phyloP scores from a whole-genome alignment of 2,113 vertebrate genomes.

The Hemibagrus wyckioides region DNA sequence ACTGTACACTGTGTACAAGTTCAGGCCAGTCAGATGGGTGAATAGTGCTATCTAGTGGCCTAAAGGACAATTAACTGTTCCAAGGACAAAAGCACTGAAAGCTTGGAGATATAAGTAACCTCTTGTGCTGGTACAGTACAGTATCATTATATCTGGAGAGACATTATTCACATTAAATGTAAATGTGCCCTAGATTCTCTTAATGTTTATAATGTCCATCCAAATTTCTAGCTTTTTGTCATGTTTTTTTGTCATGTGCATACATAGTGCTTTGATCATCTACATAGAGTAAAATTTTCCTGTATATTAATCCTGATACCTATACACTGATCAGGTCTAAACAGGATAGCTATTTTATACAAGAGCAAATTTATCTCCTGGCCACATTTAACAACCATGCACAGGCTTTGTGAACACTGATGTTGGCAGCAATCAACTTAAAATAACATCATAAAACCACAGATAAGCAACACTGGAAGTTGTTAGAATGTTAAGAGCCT shows the following conservation, averaged over 20 bases:
- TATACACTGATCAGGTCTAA: neutral
- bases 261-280: no score
- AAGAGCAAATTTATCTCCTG: neutral
- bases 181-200: neutral
- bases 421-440: neutral
- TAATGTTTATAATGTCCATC: neutral
- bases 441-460: neutral
- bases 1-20: neutral
- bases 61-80: conserved; percentile 5
- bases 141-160: neutral
- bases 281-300: no score
- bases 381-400: neutral
- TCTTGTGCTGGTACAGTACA: neutral
- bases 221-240: neutral
- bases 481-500: neutral
- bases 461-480: neutral
- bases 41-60: conserved; percentile 27
- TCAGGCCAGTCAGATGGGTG: neutral
- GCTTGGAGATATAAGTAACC: neutral
- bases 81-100: neutral
- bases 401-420: neutral
- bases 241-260: no score
- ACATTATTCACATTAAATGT: neutral
- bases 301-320: neutral
- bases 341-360: neutral